Conservation (phyloP, 2,113 vertebrate species). For the Mesitornis unicolor region DNA sequence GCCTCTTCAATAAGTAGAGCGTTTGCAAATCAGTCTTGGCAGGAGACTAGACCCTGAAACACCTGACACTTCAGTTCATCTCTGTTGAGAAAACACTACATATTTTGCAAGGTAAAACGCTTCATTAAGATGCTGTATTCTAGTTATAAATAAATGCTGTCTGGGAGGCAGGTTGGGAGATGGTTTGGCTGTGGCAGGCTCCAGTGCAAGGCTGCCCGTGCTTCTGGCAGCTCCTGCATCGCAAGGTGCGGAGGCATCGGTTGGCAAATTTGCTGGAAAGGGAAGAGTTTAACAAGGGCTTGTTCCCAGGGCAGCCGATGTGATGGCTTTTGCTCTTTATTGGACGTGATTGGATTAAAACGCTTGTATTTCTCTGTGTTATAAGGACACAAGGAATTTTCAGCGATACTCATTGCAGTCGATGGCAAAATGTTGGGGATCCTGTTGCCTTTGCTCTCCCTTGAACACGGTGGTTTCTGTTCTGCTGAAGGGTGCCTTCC, state of each 20-base stretch:
- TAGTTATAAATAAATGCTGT: neutral
- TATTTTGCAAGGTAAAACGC: neutral
- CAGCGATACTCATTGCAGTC: fast-evolving
- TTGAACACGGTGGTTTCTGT: neutral
- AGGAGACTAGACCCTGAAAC: neutral
- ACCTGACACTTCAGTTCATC: neutral
- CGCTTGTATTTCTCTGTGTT: neutral
- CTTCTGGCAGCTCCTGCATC: neutral
- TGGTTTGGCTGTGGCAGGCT: neutral
- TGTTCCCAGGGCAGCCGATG: neutral
- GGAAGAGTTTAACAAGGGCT: neutral
- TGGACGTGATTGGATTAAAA: neutral
- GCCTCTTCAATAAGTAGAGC: neutral
- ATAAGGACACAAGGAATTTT: neutral
- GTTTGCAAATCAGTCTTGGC: neutral
- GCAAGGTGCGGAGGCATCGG: fast-evolving
- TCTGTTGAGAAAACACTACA: neutral
- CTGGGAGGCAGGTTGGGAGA: neutral
- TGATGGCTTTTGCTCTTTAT: neutral
- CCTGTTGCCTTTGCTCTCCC: neutral
- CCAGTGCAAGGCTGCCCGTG: neutral
- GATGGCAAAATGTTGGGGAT: neutral
- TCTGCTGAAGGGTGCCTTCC: neutral
- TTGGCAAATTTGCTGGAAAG: neutral
- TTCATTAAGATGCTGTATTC: neutral